A percentile compares a stretch with the other conserved stretches of the same genome.
Conservation (phyloP, 1,140 invertebrate species). For the Scaptomyza hsui region DNA sequence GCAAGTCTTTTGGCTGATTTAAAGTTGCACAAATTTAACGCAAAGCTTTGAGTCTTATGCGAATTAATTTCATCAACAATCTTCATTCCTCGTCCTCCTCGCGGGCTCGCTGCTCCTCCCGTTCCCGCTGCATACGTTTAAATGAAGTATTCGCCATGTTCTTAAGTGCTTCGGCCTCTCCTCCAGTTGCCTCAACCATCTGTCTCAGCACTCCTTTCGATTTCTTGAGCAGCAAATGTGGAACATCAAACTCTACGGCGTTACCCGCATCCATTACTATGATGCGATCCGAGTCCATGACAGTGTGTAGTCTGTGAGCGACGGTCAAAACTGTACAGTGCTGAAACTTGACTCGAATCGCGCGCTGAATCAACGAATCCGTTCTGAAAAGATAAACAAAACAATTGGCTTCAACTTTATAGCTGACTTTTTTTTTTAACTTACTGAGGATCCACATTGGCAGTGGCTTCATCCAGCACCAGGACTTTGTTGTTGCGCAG, state of each 20-base stretch:
- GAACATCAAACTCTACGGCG: conserved; percentile 88
- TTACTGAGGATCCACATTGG: conserved; percentile 89
- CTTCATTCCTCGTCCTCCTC: conserved; percentile 9
- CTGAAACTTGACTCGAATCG: conserved; percentile 85
- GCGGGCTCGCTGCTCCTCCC: conserved; percentile 33
- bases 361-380: conserved; percentile 86
- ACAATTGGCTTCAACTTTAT: background rate
- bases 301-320: conserved; percentile 91
- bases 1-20: conserved; percentile 1
- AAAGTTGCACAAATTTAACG: conserved; percentile 19
- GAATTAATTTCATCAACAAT: conserved; percentile 4
- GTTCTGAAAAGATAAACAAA: conserved; percentile 83
- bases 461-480: conserved; percentile 89
- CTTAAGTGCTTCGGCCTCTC: conserved; percentile 70
- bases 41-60: conserved; percentile 41
- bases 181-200: conserved; percentile 74
- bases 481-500: conserved; percentile 90
- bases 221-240: conserved; percentile 86
- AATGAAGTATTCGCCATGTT: conserved; percentile 66
- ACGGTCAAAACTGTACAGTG: conserved; percentile 90
- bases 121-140: conserved; percentile 52
- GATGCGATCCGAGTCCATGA: conserved; percentile 90
- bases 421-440: conserved; percentile 84
- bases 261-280: conserved; percentile 87
- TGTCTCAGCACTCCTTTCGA: conserved; percentile 59